Base-by-base conservation (phyloP, 2,888 invertebrate species). In the Seladonia tumulorum region DNA sequence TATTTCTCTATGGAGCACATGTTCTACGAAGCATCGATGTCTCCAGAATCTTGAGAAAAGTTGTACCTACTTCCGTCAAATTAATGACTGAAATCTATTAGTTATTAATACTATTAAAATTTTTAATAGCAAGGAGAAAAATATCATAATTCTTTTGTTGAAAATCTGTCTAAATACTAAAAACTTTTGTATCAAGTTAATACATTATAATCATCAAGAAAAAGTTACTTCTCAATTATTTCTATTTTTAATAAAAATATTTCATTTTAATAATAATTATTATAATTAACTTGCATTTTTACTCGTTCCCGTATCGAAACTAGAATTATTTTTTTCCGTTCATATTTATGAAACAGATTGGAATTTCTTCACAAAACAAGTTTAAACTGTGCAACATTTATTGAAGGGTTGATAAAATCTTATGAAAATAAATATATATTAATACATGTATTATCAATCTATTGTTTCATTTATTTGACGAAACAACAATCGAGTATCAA, bases 11-110 rank as follows among this genome's bases (percentile, higher is more conserved):
- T 10, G 25, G 1, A 16, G 16, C 5, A 39, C 53, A 70, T 45
- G n/a, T 35, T 22, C 75, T 63, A 10, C 39, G 25, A 35, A 22
- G 85, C 85, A 79, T 84, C 25, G 76, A 85, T 29, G 53, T 85
- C 85, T 80, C 85, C 73, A 22, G 18, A 5, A 25, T 85, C 66
- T 72, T 39, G 22, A 5, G 10, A 10, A 47, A 29, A n/a, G 42
- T 45, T 10, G 16, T 18, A 53, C 3, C n/a, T n/a, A 8, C n/a
- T 10, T 60, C 22, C 8, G 2, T 25, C 12, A 60, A 10, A n/a
- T 8, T 53, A 53, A 10, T 18, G 18, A 7, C 16, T 18, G 18
- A 53, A 22, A 4, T 53, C 5, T 22, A 53, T 18, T 53, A 22
- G 0, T 53, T 53, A 53, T 3, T 53, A 53, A 53, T 53, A 18